Conservation (phyloP, 2,797 vertebrate genomes). For the Glyptemys insculpta region DNA sequence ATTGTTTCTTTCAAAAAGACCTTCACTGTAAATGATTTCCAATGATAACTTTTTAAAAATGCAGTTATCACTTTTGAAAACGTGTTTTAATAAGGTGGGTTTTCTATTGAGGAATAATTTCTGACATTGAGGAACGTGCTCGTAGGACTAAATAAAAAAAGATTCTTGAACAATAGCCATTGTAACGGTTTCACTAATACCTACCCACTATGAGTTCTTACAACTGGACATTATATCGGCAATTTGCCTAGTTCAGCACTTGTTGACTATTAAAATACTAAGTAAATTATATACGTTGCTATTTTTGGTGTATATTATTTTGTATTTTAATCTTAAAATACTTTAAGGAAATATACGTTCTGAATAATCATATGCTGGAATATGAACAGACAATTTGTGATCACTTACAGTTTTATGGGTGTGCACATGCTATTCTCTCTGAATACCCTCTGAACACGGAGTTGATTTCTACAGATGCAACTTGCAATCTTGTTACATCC, state of each 20-base stretch:
- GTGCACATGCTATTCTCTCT: not conserved
- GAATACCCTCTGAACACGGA: not conserved
- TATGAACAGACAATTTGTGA: not conserved
- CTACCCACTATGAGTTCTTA: not conserved
- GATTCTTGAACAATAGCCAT: not conserved
- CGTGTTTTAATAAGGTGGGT: not conserved
- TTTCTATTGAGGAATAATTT: not conserved
- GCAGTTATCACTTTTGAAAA: not conserved
- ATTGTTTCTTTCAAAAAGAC: not conserved
- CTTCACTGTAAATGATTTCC: not conserved
- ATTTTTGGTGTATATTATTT: not conserved
- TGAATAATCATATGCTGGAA: not conserved
- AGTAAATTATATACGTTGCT: not conserved
- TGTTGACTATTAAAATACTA: slow-evolving; percentile 67
- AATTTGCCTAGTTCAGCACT: slow-evolving; percentile 56
- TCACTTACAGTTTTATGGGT: not conserved
- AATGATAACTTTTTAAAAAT: not conserved
- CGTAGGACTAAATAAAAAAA: not conserved
- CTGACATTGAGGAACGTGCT: not conserved
- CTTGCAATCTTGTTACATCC: slow-evolving; percentile 36
- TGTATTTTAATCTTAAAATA: not conserved
- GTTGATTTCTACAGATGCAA: slow-evolving; percentile 33
- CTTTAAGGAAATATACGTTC: not conserved
- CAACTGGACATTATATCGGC: not conserved
- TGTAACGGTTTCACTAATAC: slow-evolving; percentile 7